Evolutionary conservation across 23 tunicate genomes (phyloP).

Genomic region (Clavelina lepadiformis): DNA sequence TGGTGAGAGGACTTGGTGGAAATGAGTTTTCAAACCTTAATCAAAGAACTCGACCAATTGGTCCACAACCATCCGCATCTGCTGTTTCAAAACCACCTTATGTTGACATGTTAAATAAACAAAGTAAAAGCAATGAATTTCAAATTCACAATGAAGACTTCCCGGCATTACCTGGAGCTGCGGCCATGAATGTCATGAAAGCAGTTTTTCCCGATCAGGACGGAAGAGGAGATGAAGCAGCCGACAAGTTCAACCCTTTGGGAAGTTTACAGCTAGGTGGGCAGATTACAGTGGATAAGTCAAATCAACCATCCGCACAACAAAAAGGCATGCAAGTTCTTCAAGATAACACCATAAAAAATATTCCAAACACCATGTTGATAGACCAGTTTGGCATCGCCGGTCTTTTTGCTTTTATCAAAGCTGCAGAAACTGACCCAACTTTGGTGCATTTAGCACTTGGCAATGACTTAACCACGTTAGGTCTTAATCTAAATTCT

Average conservation of each 20-base stretch:
- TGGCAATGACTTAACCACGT: constrained; percentile 85
- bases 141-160: constrained; percentile 92
- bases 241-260: constrained; percentile 60
- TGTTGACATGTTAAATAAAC: constrained; percentile 76
- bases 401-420: constrained; percentile 89
- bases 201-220: constrained; percentile 97
- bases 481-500: constrained; percentile 90
- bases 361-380: constrained; percentile 88
- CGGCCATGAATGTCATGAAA: constrained; percentile 88
- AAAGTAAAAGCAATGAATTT: constrained; percentile 61
- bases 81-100: constrained; percentile 57
- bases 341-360: constrained; percentile 74
- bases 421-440: constrained; percentile 95
- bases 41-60: constrained; percentile 78
- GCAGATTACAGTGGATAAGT: constrained; percentile 40
- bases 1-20: too few relatives aligned
- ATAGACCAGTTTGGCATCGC: constrained; percentile 89
- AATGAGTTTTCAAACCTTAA: too few relatives aligned
- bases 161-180: constrained; percentile 92
- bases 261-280: constrained; percentile 79
- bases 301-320: constrained; percentile 16
- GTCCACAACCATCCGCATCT: constrained; percentile 71
- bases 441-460: constrained; percentile 80
- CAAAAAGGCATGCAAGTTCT: constrained; percentile 86
- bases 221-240: constrained; percentile 94